phyloP scores from a whole-genome alignment of 2,888 invertebrate species.

The Cyaniris semiargus region DNA sequence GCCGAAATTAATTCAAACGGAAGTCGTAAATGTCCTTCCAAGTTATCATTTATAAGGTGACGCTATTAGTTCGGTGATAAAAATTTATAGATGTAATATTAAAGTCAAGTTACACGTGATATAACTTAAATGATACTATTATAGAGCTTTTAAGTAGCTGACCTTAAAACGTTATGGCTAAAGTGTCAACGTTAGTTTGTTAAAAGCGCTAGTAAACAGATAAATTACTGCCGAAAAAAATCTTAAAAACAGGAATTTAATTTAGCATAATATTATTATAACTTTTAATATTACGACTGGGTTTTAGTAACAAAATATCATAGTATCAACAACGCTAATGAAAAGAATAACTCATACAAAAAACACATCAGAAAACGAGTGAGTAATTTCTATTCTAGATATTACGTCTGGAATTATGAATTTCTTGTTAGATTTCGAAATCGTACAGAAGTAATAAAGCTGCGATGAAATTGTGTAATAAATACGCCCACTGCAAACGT shows the following conservation, averaged over 20 bases:
- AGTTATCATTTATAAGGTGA: neutral
- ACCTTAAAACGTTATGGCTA: neutral
- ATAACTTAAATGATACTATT: neutral
- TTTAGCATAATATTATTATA: too few species aligned
- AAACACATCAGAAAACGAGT: neutral
- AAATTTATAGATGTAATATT: neutral
- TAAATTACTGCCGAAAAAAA: neutral
- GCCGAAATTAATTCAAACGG: slow-evolving; percentile 14
- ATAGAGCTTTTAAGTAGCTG: neutral
- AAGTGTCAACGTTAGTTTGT: neutral
- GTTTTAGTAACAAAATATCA: too few species aligned
- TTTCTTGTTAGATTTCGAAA: neutral
- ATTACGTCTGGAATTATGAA: neutral
- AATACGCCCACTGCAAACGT: slow-evolving; percentile 19
- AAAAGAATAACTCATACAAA: neutral
- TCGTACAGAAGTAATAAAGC: neutral
- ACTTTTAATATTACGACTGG: too few species aligned
- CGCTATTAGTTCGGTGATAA: neutral
- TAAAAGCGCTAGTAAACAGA: neutral
- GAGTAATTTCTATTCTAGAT: neutral
- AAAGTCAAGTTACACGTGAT: neutral
- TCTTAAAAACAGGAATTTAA: too few species aligned
- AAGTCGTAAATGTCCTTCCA: neutral
- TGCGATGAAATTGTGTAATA: slow-evolving; percentile 1
- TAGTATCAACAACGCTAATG: neutral